These are phyloP conservation scores for Aleiodes testaceus DNA, from an alignment of 2,888 invertebrate species.

Conservation along the genomic window DNA sequence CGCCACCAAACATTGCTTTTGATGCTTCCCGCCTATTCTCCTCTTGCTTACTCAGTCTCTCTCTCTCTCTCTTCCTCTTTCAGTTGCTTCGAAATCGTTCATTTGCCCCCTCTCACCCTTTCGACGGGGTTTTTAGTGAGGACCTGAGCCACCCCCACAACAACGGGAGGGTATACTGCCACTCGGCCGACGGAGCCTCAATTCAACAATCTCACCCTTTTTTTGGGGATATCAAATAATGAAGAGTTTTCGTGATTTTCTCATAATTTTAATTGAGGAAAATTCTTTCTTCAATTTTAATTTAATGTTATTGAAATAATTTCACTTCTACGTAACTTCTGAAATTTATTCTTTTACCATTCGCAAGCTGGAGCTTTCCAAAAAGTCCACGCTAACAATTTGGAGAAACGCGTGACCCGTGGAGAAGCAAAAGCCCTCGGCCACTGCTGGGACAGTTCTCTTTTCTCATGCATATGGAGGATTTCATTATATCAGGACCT, in stretches of 20 bases:
- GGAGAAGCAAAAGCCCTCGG: constrained; percentile 29
- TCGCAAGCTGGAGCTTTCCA: not conserved
- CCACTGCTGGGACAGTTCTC: constrained; percentile 51
- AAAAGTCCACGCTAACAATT: constrained; percentile 13
- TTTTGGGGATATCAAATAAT: not conserved
- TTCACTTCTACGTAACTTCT: not conserved
- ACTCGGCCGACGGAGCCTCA: not conserved
- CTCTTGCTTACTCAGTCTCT: constrained; percentile 38
- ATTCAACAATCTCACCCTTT: not conserved
- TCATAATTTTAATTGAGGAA: no score
- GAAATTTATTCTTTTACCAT: not conserved
- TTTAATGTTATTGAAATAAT: not conserved
- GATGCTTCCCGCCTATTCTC: constrained; percentile 65
- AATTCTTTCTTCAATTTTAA: no score
- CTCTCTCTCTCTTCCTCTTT: constrained; percentile 50
- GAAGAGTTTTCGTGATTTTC: no score
- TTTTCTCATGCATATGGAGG: constrained; percentile 79
- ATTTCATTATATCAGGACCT: constrained; percentile 80
- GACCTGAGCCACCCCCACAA: constrained; percentile 40
- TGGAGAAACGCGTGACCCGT: constrained; percentile 37
- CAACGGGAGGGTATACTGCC: constrained; percentile 30
- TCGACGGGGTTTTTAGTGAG: constrained; percentile 27
- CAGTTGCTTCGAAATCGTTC: constrained; percentile 2
- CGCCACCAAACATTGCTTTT: constrained; percentile 79
- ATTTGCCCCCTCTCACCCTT: not conserved